Conservation (phyloP, 1,140 invertebrate species). For the Drosophila burlai region DNA sequence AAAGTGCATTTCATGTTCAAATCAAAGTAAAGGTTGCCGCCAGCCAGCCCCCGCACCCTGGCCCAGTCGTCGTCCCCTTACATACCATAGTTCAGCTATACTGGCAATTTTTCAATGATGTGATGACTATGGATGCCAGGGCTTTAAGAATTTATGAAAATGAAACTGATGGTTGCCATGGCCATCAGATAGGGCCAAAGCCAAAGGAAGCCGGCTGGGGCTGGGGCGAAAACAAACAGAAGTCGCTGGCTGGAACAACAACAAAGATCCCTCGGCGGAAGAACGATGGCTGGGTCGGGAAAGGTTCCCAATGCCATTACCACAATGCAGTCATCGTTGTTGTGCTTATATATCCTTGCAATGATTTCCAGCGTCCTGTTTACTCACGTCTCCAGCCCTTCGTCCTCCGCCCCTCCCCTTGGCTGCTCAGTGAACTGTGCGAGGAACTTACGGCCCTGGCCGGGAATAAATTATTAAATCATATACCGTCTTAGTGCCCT, state of each 20-base stretch:
- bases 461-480: conserved; percentile 57
- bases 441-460: conserved; percentile 33
- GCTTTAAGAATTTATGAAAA: conserved; percentile 55
- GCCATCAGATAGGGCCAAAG: conserved; percentile 39
- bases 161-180: conserved; percentile 53
- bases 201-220: not conserved
- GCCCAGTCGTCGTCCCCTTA: conserved; percentile 12
- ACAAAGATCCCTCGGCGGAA: conserved; percentile 28
- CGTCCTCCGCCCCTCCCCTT: not conserved
- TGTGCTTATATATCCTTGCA: conserved; percentile 54
- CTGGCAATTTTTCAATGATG: conserved; percentile 50
- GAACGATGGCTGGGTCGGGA: conserved; percentile 7
- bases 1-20: conserved; percentile 56
- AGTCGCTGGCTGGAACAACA: conserved; percentile 22
- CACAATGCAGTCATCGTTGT: conserved; percentile 54
- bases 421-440: conserved; percentile 38
- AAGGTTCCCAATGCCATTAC: conserved; percentile 54
- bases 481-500: conserved; percentile 36
- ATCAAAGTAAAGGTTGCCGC: conserved; percentile 54
- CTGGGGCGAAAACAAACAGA: conserved; percentile 37
- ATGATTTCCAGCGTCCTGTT: conserved; percentile 46
- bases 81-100: conserved; percentile 25
- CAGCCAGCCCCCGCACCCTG: conserved; percentile 13
- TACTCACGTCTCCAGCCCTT: conserved; percentile 27
- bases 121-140: conserved; percentile 22